Conservation (phyloP, 2,797 vertebrate species). For the Semotilus atromaculatus region DNA sequence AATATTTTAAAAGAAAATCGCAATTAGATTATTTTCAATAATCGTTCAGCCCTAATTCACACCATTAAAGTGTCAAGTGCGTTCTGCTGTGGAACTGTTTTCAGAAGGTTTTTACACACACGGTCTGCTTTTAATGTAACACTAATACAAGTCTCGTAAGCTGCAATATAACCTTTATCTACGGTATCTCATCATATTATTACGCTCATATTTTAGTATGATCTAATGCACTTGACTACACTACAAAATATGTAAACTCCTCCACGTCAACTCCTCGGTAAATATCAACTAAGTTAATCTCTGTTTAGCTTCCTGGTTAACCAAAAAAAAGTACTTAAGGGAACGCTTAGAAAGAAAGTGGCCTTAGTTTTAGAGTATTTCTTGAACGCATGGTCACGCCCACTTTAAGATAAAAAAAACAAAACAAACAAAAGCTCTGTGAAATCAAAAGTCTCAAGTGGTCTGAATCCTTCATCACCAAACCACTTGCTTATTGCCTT, state of each 20-base stretch:
- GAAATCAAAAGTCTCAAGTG: background rate
- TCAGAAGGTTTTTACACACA: background rate
- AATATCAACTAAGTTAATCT: background rate
- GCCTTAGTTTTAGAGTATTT: too few relatives aligned
- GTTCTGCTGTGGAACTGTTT: conserved; percentile 16
- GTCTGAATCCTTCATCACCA: background rate
- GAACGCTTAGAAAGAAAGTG: background rate
- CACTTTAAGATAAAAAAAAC: conserved; percentile 22
- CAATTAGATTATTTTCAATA: too few relatives aligned
- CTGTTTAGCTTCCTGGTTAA: background rate
- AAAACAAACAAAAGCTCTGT: background rate
- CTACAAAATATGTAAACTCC: background rate
- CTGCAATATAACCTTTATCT: background rate
- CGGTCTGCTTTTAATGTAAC: conserved; percentile 25
- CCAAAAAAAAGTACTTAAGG: too few relatives aligned
- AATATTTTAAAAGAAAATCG: too few relatives aligned
- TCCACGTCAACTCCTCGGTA: background rate
- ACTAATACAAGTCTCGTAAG: background rate
- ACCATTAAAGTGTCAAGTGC: background rate
- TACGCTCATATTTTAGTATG: conserved; percentile 5
- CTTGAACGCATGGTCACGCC: conserved; percentile 2
- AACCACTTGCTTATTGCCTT: background rate
- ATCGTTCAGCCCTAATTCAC: too few relatives aligned
- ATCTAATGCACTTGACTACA: background rate
- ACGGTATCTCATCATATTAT: background rate